phyloP scores from a whole-genome alignment of 2,797 vertebrate genomes.

The Mus caroli region DNA sequence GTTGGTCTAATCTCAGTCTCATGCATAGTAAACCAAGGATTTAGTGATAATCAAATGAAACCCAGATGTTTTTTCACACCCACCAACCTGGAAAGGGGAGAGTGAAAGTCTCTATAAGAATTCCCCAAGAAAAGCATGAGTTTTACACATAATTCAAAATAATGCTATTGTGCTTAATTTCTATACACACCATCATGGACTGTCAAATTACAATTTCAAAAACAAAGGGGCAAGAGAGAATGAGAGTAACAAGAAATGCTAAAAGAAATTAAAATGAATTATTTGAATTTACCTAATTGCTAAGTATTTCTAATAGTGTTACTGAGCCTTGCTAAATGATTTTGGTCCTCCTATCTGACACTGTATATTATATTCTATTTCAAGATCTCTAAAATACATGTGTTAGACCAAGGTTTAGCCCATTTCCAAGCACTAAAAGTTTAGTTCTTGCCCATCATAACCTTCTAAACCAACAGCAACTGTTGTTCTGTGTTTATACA shows the following conservation, averaged over 20 bases:
- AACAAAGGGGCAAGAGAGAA: neutral
- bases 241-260: neutral
- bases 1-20: neutral
- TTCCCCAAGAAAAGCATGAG: neutral
- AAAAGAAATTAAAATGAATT: neutral
- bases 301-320: neutral
- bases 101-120: slow-evolving; percentile 27
- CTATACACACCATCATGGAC: neutral
- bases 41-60: slow-evolving; percentile 3
- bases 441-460: neutral
- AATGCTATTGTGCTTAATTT: neutral
- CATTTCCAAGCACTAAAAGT: neutral
- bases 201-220: slow-evolving; percentile 28
- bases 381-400: neutral
- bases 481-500: neutral
- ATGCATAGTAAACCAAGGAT: neutral
- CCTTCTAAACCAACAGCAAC: neutral
- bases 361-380: neutral
- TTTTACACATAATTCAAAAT: neutral
- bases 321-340: neutral
- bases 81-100: slow-evolving; percentile 13
- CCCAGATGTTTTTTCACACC: neutral
- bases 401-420: neutral
- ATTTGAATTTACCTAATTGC: neutral
- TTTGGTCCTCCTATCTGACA: slow-evolving; percentile 25